Evolutionary conservation across 2,797 vertebrate genomes (phyloP).

Genomic region (Selene dorsalis): DNA sequence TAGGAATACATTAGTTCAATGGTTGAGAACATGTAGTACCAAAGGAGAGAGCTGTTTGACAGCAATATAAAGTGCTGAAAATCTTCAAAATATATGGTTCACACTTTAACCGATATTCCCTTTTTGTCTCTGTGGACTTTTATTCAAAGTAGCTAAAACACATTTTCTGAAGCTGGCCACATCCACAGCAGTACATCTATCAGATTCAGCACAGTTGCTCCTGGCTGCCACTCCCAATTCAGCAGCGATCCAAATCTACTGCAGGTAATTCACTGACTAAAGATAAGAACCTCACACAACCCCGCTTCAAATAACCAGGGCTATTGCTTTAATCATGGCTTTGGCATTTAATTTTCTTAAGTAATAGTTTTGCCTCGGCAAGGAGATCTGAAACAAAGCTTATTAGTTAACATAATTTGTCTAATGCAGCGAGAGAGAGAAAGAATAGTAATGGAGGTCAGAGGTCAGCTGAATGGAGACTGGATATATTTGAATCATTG

Average conservation of each 20-base stretch:
- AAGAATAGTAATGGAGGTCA: not conserved
- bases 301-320: not conserved
- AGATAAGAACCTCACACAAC: not conserved
- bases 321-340: not conserved
- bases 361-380: not conserved
- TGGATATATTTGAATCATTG: conserved; percentile 12
- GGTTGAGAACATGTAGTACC: too few relatives aligned
- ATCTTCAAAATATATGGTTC: too few relatives aligned
- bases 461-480: not conserved
- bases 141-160: too few relatives aligned
- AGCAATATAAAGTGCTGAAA: too few relatives aligned
- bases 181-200: not conserved
- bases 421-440: not conserved
- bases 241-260: not conserved
- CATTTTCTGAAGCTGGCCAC: too few relatives aligned
- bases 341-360: not conserved
- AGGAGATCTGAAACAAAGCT: not conserved
- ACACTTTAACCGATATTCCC: too few relatives aligned
- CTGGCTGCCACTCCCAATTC: too few relatives aligned
- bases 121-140: too few relatives aligned
- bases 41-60: too few relatives aligned
- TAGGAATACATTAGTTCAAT: too few relatives aligned
- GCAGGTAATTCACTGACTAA: not conserved
- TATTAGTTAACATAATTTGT: not conserved
- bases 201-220: not conserved